Conservation (phyloP, 2,113 vertebrate species). For the Myotis yumanensis region DNA sequence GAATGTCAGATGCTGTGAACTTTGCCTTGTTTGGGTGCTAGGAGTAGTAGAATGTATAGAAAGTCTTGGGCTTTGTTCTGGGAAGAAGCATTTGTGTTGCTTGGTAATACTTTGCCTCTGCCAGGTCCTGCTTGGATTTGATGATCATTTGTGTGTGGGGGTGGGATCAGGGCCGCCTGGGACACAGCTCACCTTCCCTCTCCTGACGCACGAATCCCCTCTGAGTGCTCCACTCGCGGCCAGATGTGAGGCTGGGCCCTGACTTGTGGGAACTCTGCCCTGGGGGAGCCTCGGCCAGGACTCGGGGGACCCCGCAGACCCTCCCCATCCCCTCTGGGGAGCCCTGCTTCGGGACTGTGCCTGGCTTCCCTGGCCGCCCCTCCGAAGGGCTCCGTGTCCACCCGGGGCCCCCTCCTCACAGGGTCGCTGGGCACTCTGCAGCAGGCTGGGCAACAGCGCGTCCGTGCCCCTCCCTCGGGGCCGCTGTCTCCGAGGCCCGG, state of each 20-base stretch:
- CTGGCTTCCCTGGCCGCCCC: background rate
- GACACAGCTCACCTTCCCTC: background rate
- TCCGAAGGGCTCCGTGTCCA: background rate
- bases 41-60: background rate
- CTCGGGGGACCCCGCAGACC: background rate
- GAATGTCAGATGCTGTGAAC: background rate
- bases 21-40: background rate
- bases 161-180: background rate
- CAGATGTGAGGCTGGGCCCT: background rate
- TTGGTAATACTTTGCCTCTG: background rate
- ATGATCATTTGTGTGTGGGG: background rate
- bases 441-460: background rate
- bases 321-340: background rate
- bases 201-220: background rate
- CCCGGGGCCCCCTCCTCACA: background rate
- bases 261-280: background rate
- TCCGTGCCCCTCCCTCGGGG: background rate
- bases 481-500: background rate
- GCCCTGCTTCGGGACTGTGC: background rate
- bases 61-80: conserved; percentile 1
- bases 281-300: background rate
- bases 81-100: background rate
- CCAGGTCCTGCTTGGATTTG: background rate
- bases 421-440: background rate
- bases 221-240: background rate